Percentiles rank a stretch among this genome's conserved stretches.
Evolutionary conservation across 2,888 invertebrate species (phyloP).

Genomic region (Monochamus alternatus): DNA sequence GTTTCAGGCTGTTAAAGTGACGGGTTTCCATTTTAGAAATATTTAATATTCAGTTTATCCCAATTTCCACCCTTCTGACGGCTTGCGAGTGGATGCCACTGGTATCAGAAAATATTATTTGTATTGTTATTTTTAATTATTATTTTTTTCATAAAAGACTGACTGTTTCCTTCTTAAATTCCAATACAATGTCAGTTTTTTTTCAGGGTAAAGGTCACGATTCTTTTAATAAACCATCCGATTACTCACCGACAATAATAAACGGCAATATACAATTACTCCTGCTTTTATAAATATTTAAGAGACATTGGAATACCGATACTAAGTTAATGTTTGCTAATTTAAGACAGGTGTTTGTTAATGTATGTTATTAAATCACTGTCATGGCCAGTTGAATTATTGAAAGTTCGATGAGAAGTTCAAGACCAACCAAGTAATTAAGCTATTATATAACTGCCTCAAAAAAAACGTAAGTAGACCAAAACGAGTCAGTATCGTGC

Average conservation of each 20-base stretch:
- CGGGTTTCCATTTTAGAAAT: no score
- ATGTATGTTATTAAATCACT: not conserved
- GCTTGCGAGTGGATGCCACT: no score
- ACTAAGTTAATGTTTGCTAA: not conserved
- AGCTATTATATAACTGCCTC: not conserved
- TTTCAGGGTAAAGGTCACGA: not conserved
- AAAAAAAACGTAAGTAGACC: not conserved
- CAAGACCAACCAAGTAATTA: constrained; percentile 6
- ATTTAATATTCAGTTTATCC: no score
- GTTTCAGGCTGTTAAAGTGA: no score
- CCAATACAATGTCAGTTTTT: constrained; percentile 11
- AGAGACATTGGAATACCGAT: not conserved
- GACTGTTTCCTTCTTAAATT: not conserved
- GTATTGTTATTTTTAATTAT: no score
- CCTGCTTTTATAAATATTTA: no score
- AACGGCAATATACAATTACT: no score
- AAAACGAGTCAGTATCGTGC: no score
- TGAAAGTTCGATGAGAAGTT: not conserved
- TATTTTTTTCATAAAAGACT: not conserved
- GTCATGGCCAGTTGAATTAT: constrained; percentile 1
- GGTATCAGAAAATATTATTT: no score
- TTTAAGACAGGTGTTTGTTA: not conserved
- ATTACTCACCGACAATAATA: no score
- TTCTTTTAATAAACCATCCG: no score
- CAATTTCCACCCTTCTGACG: no score